Conservation (phyloP, 2,797 vertebrate species). For the Eidolon dupreanum region DNA sequence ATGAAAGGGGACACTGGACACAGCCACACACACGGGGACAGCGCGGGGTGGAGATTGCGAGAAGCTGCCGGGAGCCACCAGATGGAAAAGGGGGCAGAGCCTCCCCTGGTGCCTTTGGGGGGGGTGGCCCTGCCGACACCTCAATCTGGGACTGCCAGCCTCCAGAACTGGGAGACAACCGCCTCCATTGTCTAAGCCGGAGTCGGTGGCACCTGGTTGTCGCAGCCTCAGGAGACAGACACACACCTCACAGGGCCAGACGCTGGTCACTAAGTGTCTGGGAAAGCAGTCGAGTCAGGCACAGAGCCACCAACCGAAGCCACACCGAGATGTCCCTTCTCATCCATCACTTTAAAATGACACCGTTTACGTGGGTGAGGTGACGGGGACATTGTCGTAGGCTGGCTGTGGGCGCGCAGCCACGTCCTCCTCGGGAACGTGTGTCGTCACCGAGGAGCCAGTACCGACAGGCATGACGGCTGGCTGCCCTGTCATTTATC, state of each 20-base stretch:
- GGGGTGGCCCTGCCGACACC: fast-evolving
- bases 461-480: fast-evolving
- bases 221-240: neutral
- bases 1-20: fast-evolving
- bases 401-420: fast-evolving
- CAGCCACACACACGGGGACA: fast-evolving
- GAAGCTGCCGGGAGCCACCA: neutral
- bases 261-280: neutral
- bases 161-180: fast-evolving
- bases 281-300: neutral
- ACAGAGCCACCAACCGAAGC: fast-evolving
- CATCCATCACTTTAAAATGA: too few species aligned
- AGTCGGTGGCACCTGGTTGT: fast-evolving
- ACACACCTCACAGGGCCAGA: fast-evolving
- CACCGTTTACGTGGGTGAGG: fast-evolving
- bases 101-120: neutral
- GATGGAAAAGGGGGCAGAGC: fast-evolving
- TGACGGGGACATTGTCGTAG: fast-evolving
- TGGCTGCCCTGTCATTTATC: fast-evolving
- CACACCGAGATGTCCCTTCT: fast-evolving
- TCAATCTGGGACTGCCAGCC: fast-evolving
- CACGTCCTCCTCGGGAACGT: neutral
- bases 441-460: fast-evolving
- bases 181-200: fast-evolving
- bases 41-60: fast-evolving